phyloP scores from a whole-genome alignment of 2,113 vertebrate species.

The Esox niger region DNA sequence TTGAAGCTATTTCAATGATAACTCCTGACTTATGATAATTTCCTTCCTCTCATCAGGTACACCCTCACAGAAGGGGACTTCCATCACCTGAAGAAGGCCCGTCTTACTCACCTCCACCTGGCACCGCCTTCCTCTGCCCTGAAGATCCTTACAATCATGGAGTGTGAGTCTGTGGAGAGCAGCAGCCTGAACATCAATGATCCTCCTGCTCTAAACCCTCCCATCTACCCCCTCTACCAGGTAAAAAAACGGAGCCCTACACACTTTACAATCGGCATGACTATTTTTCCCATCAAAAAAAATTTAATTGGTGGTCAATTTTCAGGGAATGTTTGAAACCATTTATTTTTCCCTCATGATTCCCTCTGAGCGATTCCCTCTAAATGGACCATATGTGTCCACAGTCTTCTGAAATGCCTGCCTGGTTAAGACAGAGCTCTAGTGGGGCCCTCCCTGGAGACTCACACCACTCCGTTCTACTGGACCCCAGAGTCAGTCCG shows the following conservation, averaged over 20 bases:
- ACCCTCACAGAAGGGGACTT: constrained; percentile 96
- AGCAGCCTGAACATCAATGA: constrained; percentile 73
- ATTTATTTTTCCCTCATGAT: constrained; percentile 3
- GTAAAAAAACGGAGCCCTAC: constrained; percentile 50
- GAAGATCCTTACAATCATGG: constrained; percentile 94
- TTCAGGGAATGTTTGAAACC: too few species aligned
- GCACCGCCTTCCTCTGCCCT: constrained; percentile 73
- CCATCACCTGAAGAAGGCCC: constrained; percentile 94
- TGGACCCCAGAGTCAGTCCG: constrained; percentile 67
- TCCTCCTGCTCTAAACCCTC: constrained; percentile 66
- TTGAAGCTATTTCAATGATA: background rate
- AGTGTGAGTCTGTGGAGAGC: constrained; percentile 86
- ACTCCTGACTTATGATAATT: background rate
- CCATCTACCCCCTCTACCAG: constrained; percentile 89
- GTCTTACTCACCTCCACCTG: constrained; percentile 88
- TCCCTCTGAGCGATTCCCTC: too few species aligned
- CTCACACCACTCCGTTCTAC: constrained; percentile 81
- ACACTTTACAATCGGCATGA: too few species aligned
- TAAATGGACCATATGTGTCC: background rate
- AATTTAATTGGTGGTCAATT: too few species aligned
- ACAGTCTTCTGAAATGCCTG: constrained; percentile 55
- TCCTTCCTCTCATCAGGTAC: constrained; percentile 73
- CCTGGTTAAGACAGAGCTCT: constrained; percentile 71
- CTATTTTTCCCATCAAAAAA: too few species aligned
- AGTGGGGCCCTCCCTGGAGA: constrained; percentile 89